Base-by-base conservation (phyloP, 2,113 vertebrate species). In the Canis aureus region DNA sequence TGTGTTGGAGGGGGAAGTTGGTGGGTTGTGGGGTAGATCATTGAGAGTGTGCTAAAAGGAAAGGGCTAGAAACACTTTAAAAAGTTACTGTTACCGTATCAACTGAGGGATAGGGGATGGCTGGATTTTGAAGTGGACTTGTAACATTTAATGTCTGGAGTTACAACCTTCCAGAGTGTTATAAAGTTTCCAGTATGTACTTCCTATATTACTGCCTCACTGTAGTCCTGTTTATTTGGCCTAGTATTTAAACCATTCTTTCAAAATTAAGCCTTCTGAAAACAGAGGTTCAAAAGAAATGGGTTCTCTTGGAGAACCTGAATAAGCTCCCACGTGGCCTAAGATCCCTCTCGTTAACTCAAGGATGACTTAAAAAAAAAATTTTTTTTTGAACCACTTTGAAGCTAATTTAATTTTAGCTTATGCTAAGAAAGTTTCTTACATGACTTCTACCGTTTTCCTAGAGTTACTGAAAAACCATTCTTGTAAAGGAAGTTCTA, bases 381-480 rank as follows among this genome's bases (percentile, higher is more conserved):
- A 43, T 10, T 29, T 51, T 74, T 60, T 55, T 53, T 57, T n/a
- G 10, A 51, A 43, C n/a, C 49, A 80, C 57, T n/a, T 89, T 74
- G 89, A 94, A 83, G 35, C 62, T 69, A 82, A 86, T 60, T 84
- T 83, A 66, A 91, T 80, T 94, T 95, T 91, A 89, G 66, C 29
- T 11, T 60, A 5, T 57, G 32, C 79, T 84, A n/a, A 74, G 78
- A n/a, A 74, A 89, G 32, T 82, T 78, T 84, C 38, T 86, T 62
- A 43, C 0, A 7, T 32, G 13, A 74, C 66, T 96, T 59, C 53
- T 89, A 13, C 16, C 60, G 53, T 81, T 96, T 96, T 88, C 76
- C 76, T 95, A 74, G 82, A 89, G 19, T 92, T 94, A 60, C 59
- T 76, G 49, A 69, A 92, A 96, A 91, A 19, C 5, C 32, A 1